A percentile compares a stretch with the other conserved stretches of the same genome.
Evolutionary conservation across 2,797 vertebrate genomes (phyloP).

Genomic region (Centroberyx gerrardi): DNA sequence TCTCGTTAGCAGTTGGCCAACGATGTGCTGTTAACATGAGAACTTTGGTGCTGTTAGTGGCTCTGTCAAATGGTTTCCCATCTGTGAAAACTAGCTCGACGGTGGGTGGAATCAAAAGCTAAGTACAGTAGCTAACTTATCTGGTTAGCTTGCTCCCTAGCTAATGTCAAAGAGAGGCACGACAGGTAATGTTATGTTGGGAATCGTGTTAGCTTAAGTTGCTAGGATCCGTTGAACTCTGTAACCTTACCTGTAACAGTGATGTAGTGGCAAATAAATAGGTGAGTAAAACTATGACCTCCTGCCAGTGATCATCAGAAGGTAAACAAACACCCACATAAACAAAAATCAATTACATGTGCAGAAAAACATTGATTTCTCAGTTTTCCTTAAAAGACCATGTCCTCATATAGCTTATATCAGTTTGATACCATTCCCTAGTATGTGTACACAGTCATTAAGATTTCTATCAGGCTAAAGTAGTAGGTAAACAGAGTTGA

Average conservation of each 20-base stretch:
- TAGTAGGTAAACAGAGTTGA: background rate
- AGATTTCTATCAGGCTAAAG: too few species aligned
- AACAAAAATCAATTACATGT: background rate
- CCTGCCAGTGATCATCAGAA: constrained; percentile 1
- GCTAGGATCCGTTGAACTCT: background rate
- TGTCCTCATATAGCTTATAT: too few species aligned
- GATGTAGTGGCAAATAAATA: background rate
- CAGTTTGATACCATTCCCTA: too few species aligned
- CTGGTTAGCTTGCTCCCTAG: constrained; percentile 45
- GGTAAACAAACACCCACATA: background rate
- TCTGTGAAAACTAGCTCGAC: background rate
- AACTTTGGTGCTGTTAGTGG: constrained; percentile 29
- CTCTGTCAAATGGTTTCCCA: background rate
- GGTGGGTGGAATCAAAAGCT: background rate
- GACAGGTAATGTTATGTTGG: too few species aligned
- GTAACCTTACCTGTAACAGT: too few species aligned
- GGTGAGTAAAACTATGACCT: background rate
- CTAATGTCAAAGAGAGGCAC: background rate
- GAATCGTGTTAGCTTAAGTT: background rate
- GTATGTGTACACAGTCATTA: too few species aligned
- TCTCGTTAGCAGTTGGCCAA: constrained; percentile 7
- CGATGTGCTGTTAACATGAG: background rate
- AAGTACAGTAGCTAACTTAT: background rate
- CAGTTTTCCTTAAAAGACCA: too few species aligned
- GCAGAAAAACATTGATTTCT: background rate